phyloP scores from a whole-genome alignment of 2,113 vertebrate genomes.

The Megaceryle torquata region DNA sequence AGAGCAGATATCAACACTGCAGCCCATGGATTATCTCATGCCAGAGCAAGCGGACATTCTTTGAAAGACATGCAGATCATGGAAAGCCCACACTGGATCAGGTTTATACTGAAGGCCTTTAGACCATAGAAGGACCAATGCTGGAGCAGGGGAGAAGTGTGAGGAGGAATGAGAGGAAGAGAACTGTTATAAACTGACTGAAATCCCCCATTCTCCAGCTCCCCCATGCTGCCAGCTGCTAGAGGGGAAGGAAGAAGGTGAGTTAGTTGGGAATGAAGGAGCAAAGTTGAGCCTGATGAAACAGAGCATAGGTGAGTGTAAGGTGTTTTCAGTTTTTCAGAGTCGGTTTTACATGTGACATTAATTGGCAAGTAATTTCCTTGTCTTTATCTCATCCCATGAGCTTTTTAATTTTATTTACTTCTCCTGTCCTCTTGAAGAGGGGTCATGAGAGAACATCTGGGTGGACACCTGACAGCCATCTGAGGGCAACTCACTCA shows the following conservation, averaged over 20 bases:
- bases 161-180: neutral
- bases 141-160: neutral
- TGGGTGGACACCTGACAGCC: neutral
- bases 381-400: neutral
- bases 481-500: neutral
- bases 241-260: neutral
- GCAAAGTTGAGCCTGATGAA: neutral
- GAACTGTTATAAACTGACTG: neutral
- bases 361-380: neutral
- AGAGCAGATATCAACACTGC: neutral
- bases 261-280: neutral
- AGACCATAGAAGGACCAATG: neutral
- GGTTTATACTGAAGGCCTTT: neutral
- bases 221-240: neutral
- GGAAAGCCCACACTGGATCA: neutral
- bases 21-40: neutral
- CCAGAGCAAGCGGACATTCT: neutral
- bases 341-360: neutral
- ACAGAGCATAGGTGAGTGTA: neutral
- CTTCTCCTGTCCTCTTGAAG: neutral
- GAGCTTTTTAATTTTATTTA: neutral
- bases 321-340: neutral
- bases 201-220: neutral
- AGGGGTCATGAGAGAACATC: neutral
- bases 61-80: neutral